Evolutionary conservation across 2,797 vertebrate species (phyloP).

Genomic region (Notolepis coatsorum): DNA sequence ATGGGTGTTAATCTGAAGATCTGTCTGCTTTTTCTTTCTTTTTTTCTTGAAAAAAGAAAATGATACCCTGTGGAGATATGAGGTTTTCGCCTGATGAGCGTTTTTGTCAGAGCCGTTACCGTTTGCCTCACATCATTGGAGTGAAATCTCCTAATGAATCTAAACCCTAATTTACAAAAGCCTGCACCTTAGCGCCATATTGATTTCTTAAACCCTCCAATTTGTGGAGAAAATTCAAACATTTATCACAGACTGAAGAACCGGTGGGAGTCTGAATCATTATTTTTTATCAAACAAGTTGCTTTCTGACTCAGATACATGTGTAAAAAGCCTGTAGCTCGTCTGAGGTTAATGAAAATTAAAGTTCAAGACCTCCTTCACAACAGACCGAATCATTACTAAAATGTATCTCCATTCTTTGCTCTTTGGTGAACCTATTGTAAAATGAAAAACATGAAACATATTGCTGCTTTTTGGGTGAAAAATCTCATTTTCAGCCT

Average conservation of each 20-base stretch:
- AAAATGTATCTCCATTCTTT: conserved; percentile 25
- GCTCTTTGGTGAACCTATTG: conserved; percentile 4
- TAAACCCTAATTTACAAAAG: background rate
- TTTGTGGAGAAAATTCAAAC: conserved; percentile 5
- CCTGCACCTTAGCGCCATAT: too few relatives aligned
- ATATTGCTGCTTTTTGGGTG: too few relatives aligned
- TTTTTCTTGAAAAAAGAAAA: too few relatives aligned
- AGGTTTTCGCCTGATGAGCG: too few relatives aligned
- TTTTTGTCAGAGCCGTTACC: too few relatives aligned
- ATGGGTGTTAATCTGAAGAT: too few relatives aligned
- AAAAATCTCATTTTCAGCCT: too few relatives aligned
- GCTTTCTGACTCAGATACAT: background rate
- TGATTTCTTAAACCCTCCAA: conserved; percentile 2
- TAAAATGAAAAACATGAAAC: conserved; percentile 47
- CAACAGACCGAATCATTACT: background rate
- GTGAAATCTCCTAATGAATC: background rate
- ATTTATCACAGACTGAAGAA: background rate
- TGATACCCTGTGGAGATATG: too few relatives aligned
- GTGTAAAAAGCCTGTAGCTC: background rate
- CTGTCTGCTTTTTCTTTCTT: too few relatives aligned
- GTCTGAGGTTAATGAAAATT: background rate
- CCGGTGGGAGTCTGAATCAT: background rate
- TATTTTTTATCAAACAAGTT: background rate
- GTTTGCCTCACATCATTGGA: background rate
- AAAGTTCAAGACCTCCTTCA: conserved; percentile 25